Conservation (phyloP, 2,797 vertebrate genomes). For the Sebastes oblongus region DNA sequence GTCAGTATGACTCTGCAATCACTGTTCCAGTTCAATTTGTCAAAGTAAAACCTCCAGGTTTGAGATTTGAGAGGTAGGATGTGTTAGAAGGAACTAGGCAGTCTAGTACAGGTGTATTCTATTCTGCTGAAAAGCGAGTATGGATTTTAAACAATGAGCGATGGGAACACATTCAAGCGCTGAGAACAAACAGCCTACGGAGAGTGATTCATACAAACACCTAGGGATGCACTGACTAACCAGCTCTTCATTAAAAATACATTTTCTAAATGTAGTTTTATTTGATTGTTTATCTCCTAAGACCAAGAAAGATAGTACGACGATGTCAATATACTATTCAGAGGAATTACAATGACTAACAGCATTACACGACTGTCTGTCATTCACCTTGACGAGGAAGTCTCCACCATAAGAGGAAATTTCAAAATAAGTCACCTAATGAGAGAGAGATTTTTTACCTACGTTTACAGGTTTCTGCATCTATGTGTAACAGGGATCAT, state of each 20-base stretch:
- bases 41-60: not conserved
- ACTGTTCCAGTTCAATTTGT: not conserved
- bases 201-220: constrained; percentile 13
- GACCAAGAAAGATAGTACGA: not conserved
- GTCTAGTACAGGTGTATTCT: not conserved
- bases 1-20: constrained; percentile 8
- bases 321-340: not conserved
- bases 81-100: not conserved
- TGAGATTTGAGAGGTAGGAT: not conserved
- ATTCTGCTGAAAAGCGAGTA: not conserved
- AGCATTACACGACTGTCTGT: not conserved
- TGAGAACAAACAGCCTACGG: constrained; percentile 4
- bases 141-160: not conserved
- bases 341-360: not conserved
- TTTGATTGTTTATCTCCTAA: not conserved
- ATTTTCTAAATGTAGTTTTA: not conserved
- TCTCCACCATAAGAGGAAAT: not conserved
- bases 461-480: constrained; percentile 20
- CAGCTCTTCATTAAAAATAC: not conserved
- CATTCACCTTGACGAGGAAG: not conserved
- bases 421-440: not conserved
- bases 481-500: constrained; percentile 11
- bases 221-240: not conserved
- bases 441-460: not conserved
- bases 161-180: not conserved